Conservation (phyloP, 2,888 invertebrate species). For the Drosophila parthenogenetica region DNA sequence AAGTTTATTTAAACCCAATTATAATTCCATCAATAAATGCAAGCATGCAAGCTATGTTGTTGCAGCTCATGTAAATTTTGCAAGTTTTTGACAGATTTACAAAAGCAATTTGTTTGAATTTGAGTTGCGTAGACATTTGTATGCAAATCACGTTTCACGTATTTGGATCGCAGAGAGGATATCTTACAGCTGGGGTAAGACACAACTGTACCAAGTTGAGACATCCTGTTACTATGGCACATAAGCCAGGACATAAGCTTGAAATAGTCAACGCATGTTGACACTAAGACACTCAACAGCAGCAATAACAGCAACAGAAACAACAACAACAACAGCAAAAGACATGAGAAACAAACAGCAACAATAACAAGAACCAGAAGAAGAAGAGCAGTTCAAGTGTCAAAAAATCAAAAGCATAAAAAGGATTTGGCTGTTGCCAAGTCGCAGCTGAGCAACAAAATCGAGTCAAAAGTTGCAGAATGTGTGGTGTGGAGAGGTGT, state of each 20-base stretch:
- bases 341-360: slow-evolving; percentile 55
- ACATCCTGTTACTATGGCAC: slow-evolving; percentile 47
- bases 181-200: slow-evolving; percentile 36
- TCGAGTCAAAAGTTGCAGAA: slow-evolving; percentile 18
- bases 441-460: slow-evolving; percentile 50
- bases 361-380: slow-evolving; percentile 38
- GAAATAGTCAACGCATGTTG: slow-evolving; percentile 76
- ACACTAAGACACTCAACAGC: slow-evolving; percentile 71
- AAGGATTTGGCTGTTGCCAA: slow-evolving; percentile 80
- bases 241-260: slow-evolving; percentile 61
- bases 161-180: slow-evolving; percentile 5
- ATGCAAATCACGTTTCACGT: slow-evolving; percentile 63
- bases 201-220: slow-evolving; percentile 65
- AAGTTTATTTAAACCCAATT: background rate
- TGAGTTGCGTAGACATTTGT: slow-evolving; percentile 8
- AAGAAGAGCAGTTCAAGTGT: slow-evolving; percentile 67
- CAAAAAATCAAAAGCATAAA: slow-evolving; percentile 82
- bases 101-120: slow-evolving; percentile 25
- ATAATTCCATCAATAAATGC: slow-evolving; percentile 17
- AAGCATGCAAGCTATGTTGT: background rate
- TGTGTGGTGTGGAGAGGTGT: background rate
- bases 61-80: slow-evolving; percentile 50
- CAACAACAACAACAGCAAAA: slow-evolving; percentile 27
- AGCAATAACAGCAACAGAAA: slow-evolving; percentile 19
- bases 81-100: slow-evolving; percentile 36